Conservation (phyloP, 2,888 invertebrate species). For the Patella depressa region DNA sequence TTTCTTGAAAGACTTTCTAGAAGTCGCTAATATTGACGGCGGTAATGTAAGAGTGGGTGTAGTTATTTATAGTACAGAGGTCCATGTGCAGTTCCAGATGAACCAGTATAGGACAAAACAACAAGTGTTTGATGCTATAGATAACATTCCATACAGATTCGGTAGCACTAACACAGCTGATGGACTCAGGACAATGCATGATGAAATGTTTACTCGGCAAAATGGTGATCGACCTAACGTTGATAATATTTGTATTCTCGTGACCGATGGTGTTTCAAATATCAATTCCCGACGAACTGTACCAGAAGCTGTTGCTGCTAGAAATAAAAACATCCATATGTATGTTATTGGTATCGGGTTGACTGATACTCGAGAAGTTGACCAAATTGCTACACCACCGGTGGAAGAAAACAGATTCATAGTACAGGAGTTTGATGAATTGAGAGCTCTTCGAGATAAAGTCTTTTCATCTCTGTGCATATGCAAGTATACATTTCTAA, state of each 20-base stretch:
- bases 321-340: constrained; percentile 44
- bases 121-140: constrained; percentile 35
- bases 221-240: constrained; percentile 41
- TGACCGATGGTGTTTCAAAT: constrained; percentile 55
- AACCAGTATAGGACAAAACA: constrained; percentile 34
- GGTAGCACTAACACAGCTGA: constrained; percentile 51
- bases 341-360: constrained; percentile 57
- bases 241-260: constrained; percentile 44
- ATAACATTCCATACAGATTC: constrained; percentile 31
- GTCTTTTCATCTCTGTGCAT: constrained; percentile 40
- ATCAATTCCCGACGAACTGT: constrained; percentile 44
- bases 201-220: constrained; percentile 45
- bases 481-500: constrained; percentile 29
- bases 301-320: constrained; percentile 38
- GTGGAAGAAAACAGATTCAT: constrained; percentile 42
- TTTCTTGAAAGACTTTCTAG: constrained; percentile 49
- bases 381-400: constrained; percentile 53
- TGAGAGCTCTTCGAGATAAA: constrained; percentile 33
- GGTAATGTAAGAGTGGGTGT: constrained; percentile 50
- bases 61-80: constrained; percentile 43
- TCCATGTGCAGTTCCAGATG: constrained; percentile 42
- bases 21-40: constrained; percentile 34
- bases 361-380: constrained; percentile 51
- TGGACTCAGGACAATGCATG: constrained; percentile 44
- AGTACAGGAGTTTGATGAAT: constrained; percentile 44